Evolutionary conservation across 2,797 vertebrate species (phyloP).

Genomic region (Sus cebifrons): DNA sequence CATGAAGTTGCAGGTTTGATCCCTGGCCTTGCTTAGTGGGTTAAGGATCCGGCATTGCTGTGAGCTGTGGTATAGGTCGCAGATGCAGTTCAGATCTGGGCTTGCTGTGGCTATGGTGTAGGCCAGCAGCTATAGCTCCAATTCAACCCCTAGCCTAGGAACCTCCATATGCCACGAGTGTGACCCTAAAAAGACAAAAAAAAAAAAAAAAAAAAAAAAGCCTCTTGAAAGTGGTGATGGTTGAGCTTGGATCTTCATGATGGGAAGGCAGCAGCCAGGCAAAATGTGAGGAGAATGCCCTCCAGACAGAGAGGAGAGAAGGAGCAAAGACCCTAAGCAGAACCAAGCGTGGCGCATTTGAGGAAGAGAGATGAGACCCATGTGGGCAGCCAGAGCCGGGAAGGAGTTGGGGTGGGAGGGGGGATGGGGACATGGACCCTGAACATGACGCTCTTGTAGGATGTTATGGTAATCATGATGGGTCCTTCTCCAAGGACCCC

Average conservation of each 20-base stretch:
- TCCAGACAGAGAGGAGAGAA: background rate
- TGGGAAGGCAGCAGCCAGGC: background rate
- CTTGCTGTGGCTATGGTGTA: too few relatives aligned
- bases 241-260: background rate
- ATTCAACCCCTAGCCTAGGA: too few relatives aligned
- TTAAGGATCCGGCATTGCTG: too few relatives aligned
- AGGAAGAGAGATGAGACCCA: background rate
- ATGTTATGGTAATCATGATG: background rate
- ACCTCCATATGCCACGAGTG: too few relatives aligned
- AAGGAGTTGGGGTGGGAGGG: rapidly evolving
- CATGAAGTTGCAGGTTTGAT: too few relatives aligned
- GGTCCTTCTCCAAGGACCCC: background rate
- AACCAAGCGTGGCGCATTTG: background rate
- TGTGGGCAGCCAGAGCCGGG: background rate
- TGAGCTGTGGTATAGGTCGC: too few relatives aligned
- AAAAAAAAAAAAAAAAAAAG: background rate
- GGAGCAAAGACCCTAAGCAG: background rate
- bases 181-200: too few relatives aligned
- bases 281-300: background rate
- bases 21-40: too few relatives aligned
- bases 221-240: background rate
- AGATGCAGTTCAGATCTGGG: too few relatives aligned
- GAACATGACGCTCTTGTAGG: background rate
- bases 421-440: background rate
- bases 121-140: too few relatives aligned